Base-by-base conservation (phyloP, 2,113 vertebrate species). In the Suricata suricatta region DNA sequence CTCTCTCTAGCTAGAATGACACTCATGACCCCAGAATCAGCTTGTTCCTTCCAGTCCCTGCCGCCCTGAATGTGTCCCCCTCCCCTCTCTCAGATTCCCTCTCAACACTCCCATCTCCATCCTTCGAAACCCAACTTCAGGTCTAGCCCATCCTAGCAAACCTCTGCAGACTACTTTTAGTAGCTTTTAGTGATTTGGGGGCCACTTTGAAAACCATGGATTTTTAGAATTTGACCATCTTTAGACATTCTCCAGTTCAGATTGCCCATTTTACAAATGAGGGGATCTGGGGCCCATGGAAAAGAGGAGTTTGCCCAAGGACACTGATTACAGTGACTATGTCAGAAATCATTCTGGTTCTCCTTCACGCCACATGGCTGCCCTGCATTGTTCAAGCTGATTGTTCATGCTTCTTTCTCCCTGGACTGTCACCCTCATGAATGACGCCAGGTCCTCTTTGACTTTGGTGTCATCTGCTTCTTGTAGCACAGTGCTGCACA, bases 201-300 rank as follows among this genome's bases (percentile, higher is more conserved):
- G 47, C 21, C 35, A 82, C 33, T n/a, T 5, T 41, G 63, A 68
- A 27, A 57, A 92, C 1, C 54, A 83, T 5, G 79, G 17, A n/a
- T 54, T 60, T 89, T 96, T 95, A 83, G 29, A 87, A 41, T 80
- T 63, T 84, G 47, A 89, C 12, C 19, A 47, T 16, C 7, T 80
- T 71, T 57, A 38, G 19, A 68, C n/a, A 95, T 82, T 35, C 8
- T 82, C 1, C 63, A 80, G 38, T 72, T 96, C 33, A 93, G 68
- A 69, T 25, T 52, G 54, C 12, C 57, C 25, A 54, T 92, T 93
- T 91, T 35, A 27, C 16, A 52, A 74, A 31, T 12, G 44, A 81
- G 33, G 33, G 44, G 86, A 92, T 50, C 31, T 12, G 35, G 41
- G 6, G 35, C 11, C 27, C 13, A 13, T 11, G 50, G 74, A 54